Percentiles rank a stretch among this genome's conserved stretches.
Evolutionary conservation across 2,113 vertebrate genomes (phyloP).

Genomic region (Tragelaphus scriptus): DNA sequence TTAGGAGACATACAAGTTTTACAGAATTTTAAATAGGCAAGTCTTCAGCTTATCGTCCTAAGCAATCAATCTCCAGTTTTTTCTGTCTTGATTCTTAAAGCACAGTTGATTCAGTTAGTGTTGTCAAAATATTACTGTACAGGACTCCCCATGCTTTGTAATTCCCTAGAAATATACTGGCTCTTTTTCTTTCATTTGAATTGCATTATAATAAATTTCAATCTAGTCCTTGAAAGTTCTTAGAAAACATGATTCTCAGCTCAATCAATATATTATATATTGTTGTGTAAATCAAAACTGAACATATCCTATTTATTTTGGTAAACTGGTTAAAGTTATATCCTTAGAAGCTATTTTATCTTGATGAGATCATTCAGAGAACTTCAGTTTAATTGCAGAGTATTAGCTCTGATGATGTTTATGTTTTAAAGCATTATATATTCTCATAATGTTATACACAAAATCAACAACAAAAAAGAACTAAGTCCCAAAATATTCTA

Average conservation of each 20-base stretch:
- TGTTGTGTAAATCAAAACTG: background rate
- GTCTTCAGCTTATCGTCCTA: background rate
- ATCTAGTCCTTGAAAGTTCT: background rate
- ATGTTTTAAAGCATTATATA: background rate
- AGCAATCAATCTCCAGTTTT: conserved; percentile 47
- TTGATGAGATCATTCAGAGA: background rate
- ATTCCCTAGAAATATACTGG: background rate
- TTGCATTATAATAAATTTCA: background rate
- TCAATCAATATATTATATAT: background rate
- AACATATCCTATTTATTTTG: background rate
- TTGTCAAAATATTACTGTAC: conserved; percentile 39
- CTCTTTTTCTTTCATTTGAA: background rate
- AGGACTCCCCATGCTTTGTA: background rate
- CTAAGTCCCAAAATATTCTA: background rate
- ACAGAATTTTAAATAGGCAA: conserved; percentile 38
- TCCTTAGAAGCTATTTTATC: background rate
- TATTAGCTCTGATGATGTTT: background rate
- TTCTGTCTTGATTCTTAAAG: conserved; percentile 31
- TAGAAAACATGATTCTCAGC: background rate
- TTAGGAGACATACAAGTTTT: conserved; percentile 50
- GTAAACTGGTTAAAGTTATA: background rate
- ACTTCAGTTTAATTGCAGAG: background rate
- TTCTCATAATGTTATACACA: background rate
- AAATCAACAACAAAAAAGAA: background rate
- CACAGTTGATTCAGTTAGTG: conserved; percentile 29